Evolutionary conservation across 2,888 invertebrate species (phyloP).

Genomic region (Prenolepis imparis): DNA sequence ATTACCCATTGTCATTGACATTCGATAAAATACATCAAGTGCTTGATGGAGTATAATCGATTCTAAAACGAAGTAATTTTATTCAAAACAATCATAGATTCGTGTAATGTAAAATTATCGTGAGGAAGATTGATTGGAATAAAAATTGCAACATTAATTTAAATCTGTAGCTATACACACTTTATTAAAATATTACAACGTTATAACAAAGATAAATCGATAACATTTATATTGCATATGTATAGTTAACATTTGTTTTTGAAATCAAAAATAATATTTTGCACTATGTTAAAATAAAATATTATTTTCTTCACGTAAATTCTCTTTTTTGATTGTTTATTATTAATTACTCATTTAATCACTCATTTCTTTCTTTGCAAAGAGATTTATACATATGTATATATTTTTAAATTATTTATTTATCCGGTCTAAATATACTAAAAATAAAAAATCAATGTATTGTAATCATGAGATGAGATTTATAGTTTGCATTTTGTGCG

Average conservation of each 20-base stretch:
- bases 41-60: background rate
- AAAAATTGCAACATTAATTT: background rate
- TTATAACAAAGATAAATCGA: background rate
- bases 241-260: background rate
- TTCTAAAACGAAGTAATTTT: slow-evolving; percentile 13
- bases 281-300: background rate
- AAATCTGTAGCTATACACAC: background rate
- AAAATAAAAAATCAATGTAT: background rate
- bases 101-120: background rate
- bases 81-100: background rate
- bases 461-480: background rate
- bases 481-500: background rate
- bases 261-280: background rate
- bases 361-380: background rate
- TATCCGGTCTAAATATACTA: background rate
- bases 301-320: background rate
- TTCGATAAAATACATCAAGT: background rate
- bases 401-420: background rate
- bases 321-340: background rate
- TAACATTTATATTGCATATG: background rate
- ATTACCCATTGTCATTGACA: background rate
- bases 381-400: background rate
- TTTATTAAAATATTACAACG: background rate
- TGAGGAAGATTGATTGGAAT: background rate
- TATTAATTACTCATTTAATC: background rate